Percentiles rank a stretch among this genome's conserved stretches.
These are phyloP conservation scores for Hippopotamus amphibius DNA, from an alignment of 2,113 vertebrate genomes.

Conservation along the genomic window DNA sequence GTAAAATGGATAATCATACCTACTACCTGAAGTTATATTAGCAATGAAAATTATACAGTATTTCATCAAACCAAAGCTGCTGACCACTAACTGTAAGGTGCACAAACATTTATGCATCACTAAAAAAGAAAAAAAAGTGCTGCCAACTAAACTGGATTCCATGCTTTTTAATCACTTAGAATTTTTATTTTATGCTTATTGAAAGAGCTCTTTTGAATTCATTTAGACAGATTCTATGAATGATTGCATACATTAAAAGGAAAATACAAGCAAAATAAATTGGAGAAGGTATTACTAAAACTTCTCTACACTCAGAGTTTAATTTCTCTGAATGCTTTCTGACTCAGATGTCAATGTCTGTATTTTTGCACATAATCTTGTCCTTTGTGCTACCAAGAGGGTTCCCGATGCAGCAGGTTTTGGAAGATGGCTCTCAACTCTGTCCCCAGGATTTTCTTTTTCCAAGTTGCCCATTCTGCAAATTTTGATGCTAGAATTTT, in stretches of 20 bases:
- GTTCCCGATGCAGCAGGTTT: not conserved
- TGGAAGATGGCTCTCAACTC: not conserved
- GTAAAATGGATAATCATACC: not conserved
- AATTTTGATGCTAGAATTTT: not conserved
- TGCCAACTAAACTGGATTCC: not conserved
- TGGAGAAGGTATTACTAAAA: not conserved
- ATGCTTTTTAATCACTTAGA: constrained; percentile 50
- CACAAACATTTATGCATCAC: not conserved
- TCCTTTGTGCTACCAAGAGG: not conserved
- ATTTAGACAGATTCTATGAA: constrained; percentile 38
- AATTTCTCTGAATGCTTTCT: not conserved
- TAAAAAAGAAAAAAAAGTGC: not conserved
- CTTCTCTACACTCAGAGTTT: not conserved
- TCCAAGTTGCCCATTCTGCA: not conserved
- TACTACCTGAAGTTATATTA: not conserved
- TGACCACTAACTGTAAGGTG: not conserved
- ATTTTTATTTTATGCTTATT: constrained; percentile 62
- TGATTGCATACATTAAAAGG: constrained; percentile 26
- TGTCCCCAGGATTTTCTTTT: not conserved
- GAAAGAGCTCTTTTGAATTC: constrained; percentile 62
- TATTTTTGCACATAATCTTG: not conserved
- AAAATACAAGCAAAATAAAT: constrained; percentile 32
- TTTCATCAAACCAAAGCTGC: not conserved
- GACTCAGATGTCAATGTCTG: not conserved
- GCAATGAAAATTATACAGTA: not conserved